A percentile compares a stretch with the other conserved stretches of the same genome.
These are phyloP conservation scores for Montipora cactus DNA, from an alignment of 64 coral and sea anemone genomes.

Conservation along the genomic window DNA sequence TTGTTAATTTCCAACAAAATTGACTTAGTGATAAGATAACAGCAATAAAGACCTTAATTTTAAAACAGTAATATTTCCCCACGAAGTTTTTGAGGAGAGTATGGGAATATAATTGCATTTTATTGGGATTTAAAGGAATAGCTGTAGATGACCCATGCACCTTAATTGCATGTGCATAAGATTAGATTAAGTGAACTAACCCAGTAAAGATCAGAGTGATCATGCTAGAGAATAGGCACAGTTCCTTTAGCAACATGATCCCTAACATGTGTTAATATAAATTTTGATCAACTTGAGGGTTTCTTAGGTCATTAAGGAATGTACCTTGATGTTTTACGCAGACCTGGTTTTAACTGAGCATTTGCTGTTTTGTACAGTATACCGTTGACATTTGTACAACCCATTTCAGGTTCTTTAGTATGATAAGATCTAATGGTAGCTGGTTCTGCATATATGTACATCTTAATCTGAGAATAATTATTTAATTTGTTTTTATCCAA, in stretches of 20 bases:
- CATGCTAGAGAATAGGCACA: background rate
- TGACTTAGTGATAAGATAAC: background rate
- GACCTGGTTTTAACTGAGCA: too few species aligned
- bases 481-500: constrained; percentile 50
- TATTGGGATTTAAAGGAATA: background rate
- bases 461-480: constrained; percentile 1
- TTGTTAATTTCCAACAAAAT: background rate
- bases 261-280: too few species aligned
- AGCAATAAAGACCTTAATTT: too few species aligned
- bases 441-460: constrained; percentile 30
- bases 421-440: background rate
- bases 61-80: background rate
- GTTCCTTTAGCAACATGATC: background rate
- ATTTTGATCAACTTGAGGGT: too few species aligned
- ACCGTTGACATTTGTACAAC: too few species aligned
- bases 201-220: background rate
- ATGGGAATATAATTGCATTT: background rate
- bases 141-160: constrained; percentile 18
- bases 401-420: too few species aligned
- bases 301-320: too few species aligned
- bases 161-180: constrained; percentile 2
- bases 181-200: constrained; percentile 26
- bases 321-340: too few species aligned
- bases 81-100: background rate
- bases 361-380: too few species aligned